A percentile compares a stretch with the other conserved stretches of the same genome.
phyloP scores from a whole-genome alignment of 2,888 invertebrate genomes.

The Ennomos fuscantarius region DNA sequence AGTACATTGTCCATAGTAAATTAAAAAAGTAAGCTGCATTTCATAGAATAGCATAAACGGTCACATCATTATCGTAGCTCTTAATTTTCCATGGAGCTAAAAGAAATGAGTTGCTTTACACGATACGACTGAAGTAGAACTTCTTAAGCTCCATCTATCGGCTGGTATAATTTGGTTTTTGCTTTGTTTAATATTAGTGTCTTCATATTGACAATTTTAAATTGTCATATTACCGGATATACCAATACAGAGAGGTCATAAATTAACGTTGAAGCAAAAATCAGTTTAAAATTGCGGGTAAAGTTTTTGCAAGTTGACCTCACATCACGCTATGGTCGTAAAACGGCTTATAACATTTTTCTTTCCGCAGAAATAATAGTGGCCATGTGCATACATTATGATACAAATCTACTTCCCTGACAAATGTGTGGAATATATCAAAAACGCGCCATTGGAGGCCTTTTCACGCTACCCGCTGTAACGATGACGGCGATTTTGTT shows the following conservation, averaged over 20 bases:
- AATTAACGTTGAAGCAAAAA: conserved; percentile 18
- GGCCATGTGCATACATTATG: conserved; percentile 65
- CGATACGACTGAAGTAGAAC: too few species aligned
- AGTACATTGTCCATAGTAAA: too few species aligned
- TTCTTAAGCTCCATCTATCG: too few species aligned
- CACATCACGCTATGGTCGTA: conserved; percentile 44
- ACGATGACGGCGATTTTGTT: conserved; percentile 35
- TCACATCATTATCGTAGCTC: too few species aligned
- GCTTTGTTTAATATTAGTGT: too few species aligned
- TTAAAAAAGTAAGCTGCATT: too few species aligned
- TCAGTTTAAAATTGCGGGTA: conserved; percentile 8
- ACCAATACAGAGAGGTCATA: not conserved
- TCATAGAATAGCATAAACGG: too few species aligned
- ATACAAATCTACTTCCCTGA: conserved; percentile 59
- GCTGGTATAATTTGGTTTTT: too few species aligned
- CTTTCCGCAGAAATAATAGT: conserved; percentile 55
- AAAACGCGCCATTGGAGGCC: conserved; percentile 47
- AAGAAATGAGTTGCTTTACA: too few species aligned
- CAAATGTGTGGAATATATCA: conserved; percentile 74
- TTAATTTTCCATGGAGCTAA: too few species aligned
- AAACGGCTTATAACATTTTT: conserved; percentile 60
- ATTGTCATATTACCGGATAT: too few species aligned
- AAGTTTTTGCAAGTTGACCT: conserved; percentile 57
- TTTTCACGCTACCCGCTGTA: conserved; percentile 51
- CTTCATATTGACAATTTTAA: too few species aligned